Evolutionary conservation across 2,797 vertebrate species (phyloP).

Genomic region (Propithecus deckenii): DNA sequence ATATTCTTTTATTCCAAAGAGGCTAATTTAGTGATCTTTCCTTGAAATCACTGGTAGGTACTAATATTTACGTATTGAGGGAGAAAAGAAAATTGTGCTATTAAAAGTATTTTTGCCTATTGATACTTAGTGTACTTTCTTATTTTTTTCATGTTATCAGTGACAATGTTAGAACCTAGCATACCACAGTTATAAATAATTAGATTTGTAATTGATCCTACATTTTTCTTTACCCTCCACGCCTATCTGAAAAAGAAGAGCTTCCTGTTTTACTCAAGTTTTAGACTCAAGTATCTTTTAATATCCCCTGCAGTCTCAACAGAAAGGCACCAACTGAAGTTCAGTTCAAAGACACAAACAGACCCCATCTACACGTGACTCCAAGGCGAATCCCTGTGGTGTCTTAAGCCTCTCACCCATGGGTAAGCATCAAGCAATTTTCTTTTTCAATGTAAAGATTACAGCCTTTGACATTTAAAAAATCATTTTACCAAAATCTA

Average conservation of each 20-base stretch:
- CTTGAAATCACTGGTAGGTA: not conserved
- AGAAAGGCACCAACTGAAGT: not conserved
- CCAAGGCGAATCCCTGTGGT: not conserved
- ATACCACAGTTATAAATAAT: not conserved
- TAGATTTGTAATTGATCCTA: not conserved
- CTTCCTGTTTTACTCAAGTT: not conserved
- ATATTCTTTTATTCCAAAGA: not conserved
- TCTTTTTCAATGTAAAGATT: not conserved
- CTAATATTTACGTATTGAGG: not conserved
- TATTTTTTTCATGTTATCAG: not conserved
- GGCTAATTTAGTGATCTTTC: not conserved
- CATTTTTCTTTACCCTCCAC: not conserved
- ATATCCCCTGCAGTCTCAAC: not conserved
- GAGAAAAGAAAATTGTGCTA: not conserved
- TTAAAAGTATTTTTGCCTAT: not conserved
- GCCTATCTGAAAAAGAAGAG: not conserved
- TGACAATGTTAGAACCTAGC: not conserved
- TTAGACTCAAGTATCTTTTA: not conserved
- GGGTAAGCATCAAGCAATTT: not conserved
- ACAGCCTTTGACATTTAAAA: not conserved
- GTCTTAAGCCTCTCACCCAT: rapidly evolving
- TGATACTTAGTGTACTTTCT: not conserved
- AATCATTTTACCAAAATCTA: not conserved
- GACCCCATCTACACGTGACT: rapidly evolving
- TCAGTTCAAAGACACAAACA: not conserved